phyloP scores from a whole-genome alignment of 2,113 vertebrate genomes.

The Apus apus region DNA sequence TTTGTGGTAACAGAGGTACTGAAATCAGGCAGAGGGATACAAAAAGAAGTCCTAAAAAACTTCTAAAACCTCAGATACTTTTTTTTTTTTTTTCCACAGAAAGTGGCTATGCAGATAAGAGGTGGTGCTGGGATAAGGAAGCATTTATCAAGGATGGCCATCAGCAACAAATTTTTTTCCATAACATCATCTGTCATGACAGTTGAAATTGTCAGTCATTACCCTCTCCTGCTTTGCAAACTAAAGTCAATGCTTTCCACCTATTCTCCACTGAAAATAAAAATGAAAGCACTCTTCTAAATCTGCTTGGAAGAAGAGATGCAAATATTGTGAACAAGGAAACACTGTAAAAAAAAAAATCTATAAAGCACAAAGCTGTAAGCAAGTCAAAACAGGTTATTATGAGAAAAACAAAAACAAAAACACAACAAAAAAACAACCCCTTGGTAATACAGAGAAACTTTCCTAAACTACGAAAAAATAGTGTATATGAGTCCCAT shows the following conservation, averaged over 20 bases:
- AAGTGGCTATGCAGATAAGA: neutral
- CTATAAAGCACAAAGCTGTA: neutral
- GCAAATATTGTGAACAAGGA: neutral
- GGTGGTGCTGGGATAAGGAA: neutral
- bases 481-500: neutral
- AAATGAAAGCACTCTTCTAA: neutral
- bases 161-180: accelerated
- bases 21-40: neutral
- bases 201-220: neutral
- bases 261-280: neutral
- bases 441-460: neutral
- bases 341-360: neutral
- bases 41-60: neutral
- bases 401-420: no score
- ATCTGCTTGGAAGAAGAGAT: neutral
- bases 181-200: neutral
- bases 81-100: neutral
- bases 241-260: neutral
- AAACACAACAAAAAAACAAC: neutral
- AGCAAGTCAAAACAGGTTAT: neutral
- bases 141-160: neutral
- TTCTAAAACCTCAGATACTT: neutral
- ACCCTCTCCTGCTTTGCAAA: neutral
- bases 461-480: neutral
- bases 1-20: neutral